phyloP scores from a whole-genome alignment of 2,113 vertebrate genomes.

The Caloenas nicobarica region DNA sequence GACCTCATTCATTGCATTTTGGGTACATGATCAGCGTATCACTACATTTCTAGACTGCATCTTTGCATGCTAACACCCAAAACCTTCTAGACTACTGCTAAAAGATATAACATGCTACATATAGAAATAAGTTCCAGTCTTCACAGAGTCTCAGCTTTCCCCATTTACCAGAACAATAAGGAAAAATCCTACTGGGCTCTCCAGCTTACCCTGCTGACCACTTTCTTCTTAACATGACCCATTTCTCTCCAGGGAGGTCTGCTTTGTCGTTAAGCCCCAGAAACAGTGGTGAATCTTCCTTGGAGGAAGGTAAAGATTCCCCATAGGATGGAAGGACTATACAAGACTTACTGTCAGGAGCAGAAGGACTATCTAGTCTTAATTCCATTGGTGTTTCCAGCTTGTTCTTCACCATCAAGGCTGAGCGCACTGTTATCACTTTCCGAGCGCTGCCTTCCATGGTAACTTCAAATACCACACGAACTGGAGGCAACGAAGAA shows the following conservation, averaged over 20 bases:
- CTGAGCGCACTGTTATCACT: constrained; percentile 94
- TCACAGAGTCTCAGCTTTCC: neutral
- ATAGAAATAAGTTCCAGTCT: neutral
- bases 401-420: constrained; percentile 92
- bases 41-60: neutral
- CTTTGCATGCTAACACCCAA: neutral
- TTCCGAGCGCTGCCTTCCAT: constrained; percentile 97
- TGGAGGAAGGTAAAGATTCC: neutral
- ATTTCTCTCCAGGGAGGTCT: neutral
- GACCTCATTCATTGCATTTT: neutral
- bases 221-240: neutral
- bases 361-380: constrained; percentile 92
- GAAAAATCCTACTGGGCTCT: neutral
- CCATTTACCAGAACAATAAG: neutral
- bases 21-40: neutral
- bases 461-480: constrained; percentile 94
- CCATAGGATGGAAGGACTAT: fast-evolving
- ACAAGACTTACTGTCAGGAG: constrained; percentile 90
- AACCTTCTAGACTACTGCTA: neutral
- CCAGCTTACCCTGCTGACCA: neutral
- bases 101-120: neutral
- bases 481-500: constrained; percentile 92
- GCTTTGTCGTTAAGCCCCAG: neutral
- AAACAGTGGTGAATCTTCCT: neutral
- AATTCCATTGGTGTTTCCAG: constrained; percentile 93